Evolutionary conservation across 2,888 invertebrate genomes (phyloP).

Genomic region (Pammene fasciana): DNA sequence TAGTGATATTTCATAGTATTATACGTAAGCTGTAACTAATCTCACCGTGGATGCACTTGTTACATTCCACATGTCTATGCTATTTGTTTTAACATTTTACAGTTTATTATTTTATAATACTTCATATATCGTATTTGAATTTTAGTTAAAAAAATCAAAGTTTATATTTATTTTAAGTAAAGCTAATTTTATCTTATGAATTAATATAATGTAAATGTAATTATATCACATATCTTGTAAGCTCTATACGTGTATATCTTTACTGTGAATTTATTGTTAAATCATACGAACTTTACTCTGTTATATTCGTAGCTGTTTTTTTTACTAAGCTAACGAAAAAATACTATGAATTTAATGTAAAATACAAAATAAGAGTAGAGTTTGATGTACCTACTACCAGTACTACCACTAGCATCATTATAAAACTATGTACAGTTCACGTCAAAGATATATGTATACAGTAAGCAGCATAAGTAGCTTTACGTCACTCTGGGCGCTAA

Average conservation of each 20-base stretch:
- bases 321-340: constrained; percentile 10
- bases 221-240: constrained; percentile 15
- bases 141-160: constrained; percentile 10
- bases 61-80: constrained; percentile 50
- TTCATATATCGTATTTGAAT: constrained; percentile 38
- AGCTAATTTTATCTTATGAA: constrained; percentile 23
- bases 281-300: not conserved
- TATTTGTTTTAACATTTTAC: constrained; percentile 42
- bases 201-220: constrained; percentile 27
- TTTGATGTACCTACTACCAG: not conserved
- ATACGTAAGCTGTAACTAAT: constrained; percentile 27
- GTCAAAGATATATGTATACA: no score
- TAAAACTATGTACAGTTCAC: no score
- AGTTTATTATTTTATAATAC: constrained; percentile 40
- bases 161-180: constrained; percentile 25
- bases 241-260: constrained; percentile 11
- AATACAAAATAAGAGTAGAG: not conserved
- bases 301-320: constrained; percentile 4
- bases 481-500: no score
- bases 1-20: constrained; percentile 38
- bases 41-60: constrained; percentile 48
- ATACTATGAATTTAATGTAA: constrained; percentile 15
- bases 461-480: no score
- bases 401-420: not conserved
- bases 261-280: constrained; percentile 25